Evolutionary conservation across 2,888 invertebrate species (phyloP).

Genomic region (Ochropacha duplaris): DNA sequence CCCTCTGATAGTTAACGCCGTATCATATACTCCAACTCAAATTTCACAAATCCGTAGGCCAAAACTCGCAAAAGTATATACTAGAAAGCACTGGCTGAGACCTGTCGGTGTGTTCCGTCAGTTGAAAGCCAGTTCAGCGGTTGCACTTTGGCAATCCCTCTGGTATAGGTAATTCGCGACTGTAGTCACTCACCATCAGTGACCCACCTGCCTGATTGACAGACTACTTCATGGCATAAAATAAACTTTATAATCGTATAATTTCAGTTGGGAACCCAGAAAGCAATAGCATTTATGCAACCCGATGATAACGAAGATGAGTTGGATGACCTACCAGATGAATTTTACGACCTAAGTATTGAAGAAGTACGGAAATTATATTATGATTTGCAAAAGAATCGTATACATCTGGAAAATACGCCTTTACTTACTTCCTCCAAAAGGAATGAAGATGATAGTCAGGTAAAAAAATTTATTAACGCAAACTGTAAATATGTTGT

Average conservation of each 20-base stretch:
- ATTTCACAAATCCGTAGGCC: too few species aligned
- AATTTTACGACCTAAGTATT: slow-evolving; percentile 93
- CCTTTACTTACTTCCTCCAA: slow-evolving; percentile 85
- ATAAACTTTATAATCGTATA: slow-evolving; percentile 5
- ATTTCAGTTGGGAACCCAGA: slow-evolving; percentile 87
- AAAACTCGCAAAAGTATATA: too few species aligned
- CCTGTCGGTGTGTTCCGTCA: too few species aligned
- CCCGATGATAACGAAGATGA: slow-evolving; percentile 78
- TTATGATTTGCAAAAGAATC: slow-evolving; percentile 86
- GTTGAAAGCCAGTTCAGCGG: too few species aligned
- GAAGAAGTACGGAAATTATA: slow-evolving; percentile 91
- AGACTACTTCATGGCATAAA: too few species aligned
- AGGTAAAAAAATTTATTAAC: slow-evolving; percentile 43
- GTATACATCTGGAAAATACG: slow-evolving; percentile 86
- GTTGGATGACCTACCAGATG: slow-evolving; percentile 90
- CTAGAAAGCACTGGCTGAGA: too few species aligned
- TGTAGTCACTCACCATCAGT: too few species aligned
- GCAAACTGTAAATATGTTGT: background rate
- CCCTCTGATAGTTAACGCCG: too few species aligned
- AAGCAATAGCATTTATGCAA: slow-evolving; percentile 89
- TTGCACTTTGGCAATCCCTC: too few species aligned
- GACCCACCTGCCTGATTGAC: too few species aligned
- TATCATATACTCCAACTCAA: too few species aligned
- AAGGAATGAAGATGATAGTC: slow-evolving; percentile 47
- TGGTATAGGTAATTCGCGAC: too few species aligned